These are phyloP conservation scores for Enoplosus armatus DNA, from an alignment of 2,797 vertebrate genomes.

Conservation along the genomic window DNA sequence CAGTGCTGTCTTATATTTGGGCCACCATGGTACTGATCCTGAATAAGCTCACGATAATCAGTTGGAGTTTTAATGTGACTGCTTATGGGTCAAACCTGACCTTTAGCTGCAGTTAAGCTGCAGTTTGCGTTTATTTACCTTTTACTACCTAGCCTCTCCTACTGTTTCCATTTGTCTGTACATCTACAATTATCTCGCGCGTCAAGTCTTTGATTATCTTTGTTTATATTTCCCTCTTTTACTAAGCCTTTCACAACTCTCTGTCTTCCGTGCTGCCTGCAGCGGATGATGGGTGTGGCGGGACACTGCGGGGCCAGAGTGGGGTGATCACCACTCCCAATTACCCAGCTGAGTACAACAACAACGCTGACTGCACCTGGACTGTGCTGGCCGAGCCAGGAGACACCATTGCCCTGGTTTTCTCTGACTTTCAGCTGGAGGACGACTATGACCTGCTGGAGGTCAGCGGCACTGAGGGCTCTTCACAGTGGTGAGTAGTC, in stretches of 20 bases:
- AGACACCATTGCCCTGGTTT: slow-evolving; percentile 97
- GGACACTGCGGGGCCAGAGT: slow-evolving; percentile 95
- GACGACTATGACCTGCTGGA: slow-evolving; percentile 97
- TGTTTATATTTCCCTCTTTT: slow-evolving; percentile 4
- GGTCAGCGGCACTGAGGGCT: slow-evolving; percentile 96
- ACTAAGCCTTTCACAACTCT: background rate
- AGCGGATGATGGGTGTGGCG: slow-evolving; percentile 97
- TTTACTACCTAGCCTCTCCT: background rate
- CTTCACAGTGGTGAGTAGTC: slow-evolving; percentile 94
- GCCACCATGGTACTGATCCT: background rate
- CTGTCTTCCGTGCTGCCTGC: slow-evolving; percentile 52
- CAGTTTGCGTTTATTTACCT: slow-evolving; percentile 32
- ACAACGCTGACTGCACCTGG: slow-evolving; percentile 99
- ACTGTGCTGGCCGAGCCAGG: slow-evolving; percentile 97
- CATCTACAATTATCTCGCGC: slow-evolving; percentile 17
- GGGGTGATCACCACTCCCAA: slow-evolving; percentile 97
- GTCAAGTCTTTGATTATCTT: slow-evolving; percentile 8
- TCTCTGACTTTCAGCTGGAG: slow-evolving; percentile 97
- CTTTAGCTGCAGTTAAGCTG: slow-evolving; percentile 22
- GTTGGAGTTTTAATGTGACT: slow-evolving; percentile 14
- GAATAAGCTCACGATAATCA: background rate
- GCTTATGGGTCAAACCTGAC: slow-evolving; percentile 20
- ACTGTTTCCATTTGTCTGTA: slow-evolving; percentile 9
- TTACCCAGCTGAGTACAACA: slow-evolving; percentile 95
- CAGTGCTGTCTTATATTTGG: background rate